Percentiles rank a stretch among this genome's conserved stretches.
These are phyloP conservation scores for Pomatostomus ruficeps DNA, from an alignment of 2,113 vertebrate species.

Conservation along the genomic window DNA sequence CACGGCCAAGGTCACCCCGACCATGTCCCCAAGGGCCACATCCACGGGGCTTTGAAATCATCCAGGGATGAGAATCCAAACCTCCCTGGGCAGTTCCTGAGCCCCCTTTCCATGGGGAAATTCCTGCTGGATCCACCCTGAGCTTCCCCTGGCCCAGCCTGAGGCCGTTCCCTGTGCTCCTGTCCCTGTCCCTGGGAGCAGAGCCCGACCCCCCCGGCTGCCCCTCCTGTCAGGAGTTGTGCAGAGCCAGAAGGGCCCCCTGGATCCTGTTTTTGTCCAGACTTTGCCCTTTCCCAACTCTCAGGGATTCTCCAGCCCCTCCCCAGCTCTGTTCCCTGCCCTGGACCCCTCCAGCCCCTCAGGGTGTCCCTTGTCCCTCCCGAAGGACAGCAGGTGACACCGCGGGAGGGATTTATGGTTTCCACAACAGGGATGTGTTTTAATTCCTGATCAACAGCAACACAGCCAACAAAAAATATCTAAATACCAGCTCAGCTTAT, in stretches of 20 bases:
- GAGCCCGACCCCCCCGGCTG: no score
- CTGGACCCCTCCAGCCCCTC: not conserved
- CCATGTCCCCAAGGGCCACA: not conserved
- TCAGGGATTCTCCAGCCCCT: no score
- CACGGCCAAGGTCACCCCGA: not conserved
- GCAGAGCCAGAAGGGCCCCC: not conserved
- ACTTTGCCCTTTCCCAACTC: not conserved
- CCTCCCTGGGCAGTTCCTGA: not conserved
- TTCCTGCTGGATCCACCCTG: no score
- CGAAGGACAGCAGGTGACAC: not conserved
- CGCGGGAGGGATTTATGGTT: not conserved
- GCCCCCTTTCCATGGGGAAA: no score
- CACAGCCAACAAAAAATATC: no score
- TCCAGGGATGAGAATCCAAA: not conserved
- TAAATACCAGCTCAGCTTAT: not conserved
- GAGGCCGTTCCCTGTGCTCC: no score
- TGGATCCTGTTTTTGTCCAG: not conserved
- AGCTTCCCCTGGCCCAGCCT: no score
- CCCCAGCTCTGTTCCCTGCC: not conserved
- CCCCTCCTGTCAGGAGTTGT: no score
- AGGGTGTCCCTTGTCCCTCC: not conserved
- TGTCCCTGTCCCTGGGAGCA: no score
- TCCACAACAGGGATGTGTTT: not conserved
- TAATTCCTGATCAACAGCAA: no score
- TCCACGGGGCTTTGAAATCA: accelerated